phyloP scores from a whole-genome alignment of 2,113 vertebrate species.

The Anolis sagrei region DNA sequence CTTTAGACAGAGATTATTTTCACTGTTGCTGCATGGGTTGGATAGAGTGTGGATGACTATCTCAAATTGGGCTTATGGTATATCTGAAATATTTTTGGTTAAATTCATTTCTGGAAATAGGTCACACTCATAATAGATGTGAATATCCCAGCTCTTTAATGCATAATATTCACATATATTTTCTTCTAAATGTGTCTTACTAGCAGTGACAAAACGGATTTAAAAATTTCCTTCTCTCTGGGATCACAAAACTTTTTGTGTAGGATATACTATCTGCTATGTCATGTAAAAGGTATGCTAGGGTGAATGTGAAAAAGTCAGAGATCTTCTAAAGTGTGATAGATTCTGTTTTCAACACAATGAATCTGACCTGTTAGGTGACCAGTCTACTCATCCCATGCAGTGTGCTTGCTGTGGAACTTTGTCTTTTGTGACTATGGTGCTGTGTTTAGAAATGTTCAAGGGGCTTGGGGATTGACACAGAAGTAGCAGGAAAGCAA shows the following conservation, averaged over 20 bases:
- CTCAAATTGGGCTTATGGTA: background rate
- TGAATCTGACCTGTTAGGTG: background rate
- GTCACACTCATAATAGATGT: background rate
- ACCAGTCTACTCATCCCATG: fast-evolving
- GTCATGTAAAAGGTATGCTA: background rate
- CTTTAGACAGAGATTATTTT: background rate
- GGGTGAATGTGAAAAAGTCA: background rate
- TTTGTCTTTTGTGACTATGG: background rate
- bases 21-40: background rate
- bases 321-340: background rate
- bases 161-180: background rate
- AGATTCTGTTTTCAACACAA: background rate
- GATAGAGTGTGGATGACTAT: background rate
- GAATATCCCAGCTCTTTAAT: background rate
- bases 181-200: background rate
- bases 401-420: fast-evolving
- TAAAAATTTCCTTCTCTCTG: background rate
- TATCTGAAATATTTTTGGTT: background rate
- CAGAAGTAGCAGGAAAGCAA: background rate
- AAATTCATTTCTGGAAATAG: background rate
- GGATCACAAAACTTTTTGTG: background rate
- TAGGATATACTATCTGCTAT: background rate
- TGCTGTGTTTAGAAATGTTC: background rate
- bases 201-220: background rate
- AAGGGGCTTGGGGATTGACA: background rate